A percentile compares a stretch with the other conserved stretches of the same genome.
Evolutionary conservation across 2,113 vertebrate genomes (phyloP).

Genomic region (Chamaea fasciata): DNA sequence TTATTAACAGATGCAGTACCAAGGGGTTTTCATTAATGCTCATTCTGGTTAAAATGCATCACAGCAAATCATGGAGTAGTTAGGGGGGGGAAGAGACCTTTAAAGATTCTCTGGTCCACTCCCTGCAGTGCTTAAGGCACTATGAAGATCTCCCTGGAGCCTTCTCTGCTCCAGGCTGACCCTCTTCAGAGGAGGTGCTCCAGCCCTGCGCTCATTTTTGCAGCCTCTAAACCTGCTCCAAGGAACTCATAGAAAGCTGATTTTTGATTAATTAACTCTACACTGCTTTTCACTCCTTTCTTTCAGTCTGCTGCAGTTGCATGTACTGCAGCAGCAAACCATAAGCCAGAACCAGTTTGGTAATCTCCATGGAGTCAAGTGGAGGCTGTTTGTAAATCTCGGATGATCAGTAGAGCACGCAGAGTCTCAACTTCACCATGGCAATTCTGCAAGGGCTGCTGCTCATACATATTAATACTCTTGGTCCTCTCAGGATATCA

Average conservation of each 20-base stretch:
- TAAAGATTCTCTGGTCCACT: not conserved
- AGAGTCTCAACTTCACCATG: fast-evolving
- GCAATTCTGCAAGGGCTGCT: not conserved
- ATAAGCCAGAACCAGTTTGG: not conserved
- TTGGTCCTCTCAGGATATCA: not conserved
- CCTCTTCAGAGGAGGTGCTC: not conserved
- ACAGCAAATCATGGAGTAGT: too few relatives aligned
- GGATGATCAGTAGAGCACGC: fast-evolving
- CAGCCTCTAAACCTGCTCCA: not conserved
- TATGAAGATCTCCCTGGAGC: fast-evolving
- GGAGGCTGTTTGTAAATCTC: fast-evolving
- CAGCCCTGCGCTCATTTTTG: not conserved
- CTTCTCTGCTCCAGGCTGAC: not conserved
- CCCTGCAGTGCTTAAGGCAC: too few relatives aligned
- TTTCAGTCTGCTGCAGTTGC: not conserved
- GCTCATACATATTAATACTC: not conserved
- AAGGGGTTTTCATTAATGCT: not conserved
- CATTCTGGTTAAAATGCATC: not conserved
- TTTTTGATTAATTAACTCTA: not conserved
- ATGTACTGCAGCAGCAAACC: not conserved
- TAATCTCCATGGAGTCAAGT: fast-evolving
- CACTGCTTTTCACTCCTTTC: fast-evolving
- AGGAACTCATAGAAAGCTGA: too few relatives aligned
- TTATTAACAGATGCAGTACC: fast-evolving
- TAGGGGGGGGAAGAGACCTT: not conserved